Conservation (phyloP, 35 echinoderm and acorn worm species). For the Anneissia japonica region DNA sequence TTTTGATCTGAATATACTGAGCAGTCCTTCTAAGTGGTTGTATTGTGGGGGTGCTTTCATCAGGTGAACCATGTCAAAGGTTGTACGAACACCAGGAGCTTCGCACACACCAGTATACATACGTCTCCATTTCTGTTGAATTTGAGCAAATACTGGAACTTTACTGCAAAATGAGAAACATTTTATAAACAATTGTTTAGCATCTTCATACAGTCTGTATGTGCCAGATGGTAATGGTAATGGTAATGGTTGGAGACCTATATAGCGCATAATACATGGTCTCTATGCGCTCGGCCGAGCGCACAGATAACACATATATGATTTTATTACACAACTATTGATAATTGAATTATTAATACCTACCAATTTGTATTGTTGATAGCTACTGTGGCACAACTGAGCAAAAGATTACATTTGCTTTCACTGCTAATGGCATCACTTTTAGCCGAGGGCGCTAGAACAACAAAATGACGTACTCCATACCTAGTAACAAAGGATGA, state of each 20-base stretch:
- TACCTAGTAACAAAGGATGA: slow-evolving; percentile 44
- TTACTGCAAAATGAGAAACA: slow-evolving; percentile 43
- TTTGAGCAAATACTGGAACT: slow-evolving; percentile 88
- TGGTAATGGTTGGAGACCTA: too few species aligned
- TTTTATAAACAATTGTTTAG: too few species aligned
- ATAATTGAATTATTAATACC: background rate
- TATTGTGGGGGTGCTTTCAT: slow-evolving; percentile 71
- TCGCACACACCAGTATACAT: slow-evolving; percentile 86
- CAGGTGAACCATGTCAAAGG: slow-evolving; percentile 94
- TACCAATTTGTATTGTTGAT: slow-evolving; percentile 97
- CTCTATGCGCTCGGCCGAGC: too few species aligned
- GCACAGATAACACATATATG: background rate
- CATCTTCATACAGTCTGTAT: too few species aligned
- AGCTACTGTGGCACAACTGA: slow-evolving; percentile 87
- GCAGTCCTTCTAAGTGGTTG: slow-evolving; percentile 71
- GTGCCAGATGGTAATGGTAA: too few species aligned
- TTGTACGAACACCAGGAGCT: slow-evolving; percentile 64
- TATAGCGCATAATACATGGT: too few species aligned
- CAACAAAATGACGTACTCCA: slow-evolving; percentile 85
- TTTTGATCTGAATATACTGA: slow-evolving; percentile 94
- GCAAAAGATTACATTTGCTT: slow-evolving; percentile 76
- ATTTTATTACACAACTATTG: background rate
- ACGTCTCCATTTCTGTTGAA: slow-evolving; percentile 89
- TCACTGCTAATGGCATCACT: slow-evolving; percentile 76
- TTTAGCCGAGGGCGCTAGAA: slow-evolving; percentile 69